A percentile compares a stretch with the other conserved stretches of the same genome.
Evolutionary conservation across 2,113 vertebrate genomes (phyloP).

Genomic region (Mola mola): DNA sequence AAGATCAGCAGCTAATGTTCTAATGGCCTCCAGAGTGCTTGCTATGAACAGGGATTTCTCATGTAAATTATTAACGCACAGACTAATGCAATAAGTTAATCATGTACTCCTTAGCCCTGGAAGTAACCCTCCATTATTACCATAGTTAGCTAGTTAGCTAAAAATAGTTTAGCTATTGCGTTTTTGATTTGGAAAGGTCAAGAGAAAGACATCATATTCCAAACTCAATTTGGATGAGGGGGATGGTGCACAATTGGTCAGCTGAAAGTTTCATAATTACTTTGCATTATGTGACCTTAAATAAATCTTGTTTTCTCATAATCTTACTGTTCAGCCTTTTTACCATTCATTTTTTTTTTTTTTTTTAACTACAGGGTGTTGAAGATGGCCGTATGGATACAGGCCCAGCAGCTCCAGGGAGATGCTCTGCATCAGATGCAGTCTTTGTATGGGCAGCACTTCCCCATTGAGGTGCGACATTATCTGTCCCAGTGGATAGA

Average conservation of each 20-base stretch:
- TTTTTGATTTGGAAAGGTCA: too few species aligned
- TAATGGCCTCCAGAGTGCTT: neutral
- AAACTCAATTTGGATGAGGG: too few species aligned
- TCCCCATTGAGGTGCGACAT: conserved; percentile 97
- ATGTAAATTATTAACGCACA: neutral
- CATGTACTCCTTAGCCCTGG: neutral
- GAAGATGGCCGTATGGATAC: conserved; percentile 98
- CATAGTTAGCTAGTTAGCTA: too few species aligned
- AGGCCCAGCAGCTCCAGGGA: conserved; percentile 97
- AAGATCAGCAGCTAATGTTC: conserved; percentile 4
- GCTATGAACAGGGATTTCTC: neutral
- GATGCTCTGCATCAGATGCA: conserved; percentile 98
- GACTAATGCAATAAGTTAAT: neutral
- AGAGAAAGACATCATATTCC: too few species aligned
- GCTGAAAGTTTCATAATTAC: conserved; percentile 7
- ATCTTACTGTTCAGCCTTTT: too few species aligned
- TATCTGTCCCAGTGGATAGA: conserved; percentile 98
- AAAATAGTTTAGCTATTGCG: too few species aligned
- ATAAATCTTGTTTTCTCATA: neutral
- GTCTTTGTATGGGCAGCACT: conserved; percentile 96
- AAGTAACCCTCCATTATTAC: neutral
- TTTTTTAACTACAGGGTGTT: conserved; percentile 76
- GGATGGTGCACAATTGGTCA: too few species aligned
- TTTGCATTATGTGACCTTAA: neutral
- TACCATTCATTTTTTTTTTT: neutral